A percentile compares a stretch with the other conserved stretches of the same genome.
These are phyloP conservation scores for Dicrostonyx torquatus DNA, from an alignment of 2,797 vertebrate genomes.

Conservation along the genomic window DNA sequence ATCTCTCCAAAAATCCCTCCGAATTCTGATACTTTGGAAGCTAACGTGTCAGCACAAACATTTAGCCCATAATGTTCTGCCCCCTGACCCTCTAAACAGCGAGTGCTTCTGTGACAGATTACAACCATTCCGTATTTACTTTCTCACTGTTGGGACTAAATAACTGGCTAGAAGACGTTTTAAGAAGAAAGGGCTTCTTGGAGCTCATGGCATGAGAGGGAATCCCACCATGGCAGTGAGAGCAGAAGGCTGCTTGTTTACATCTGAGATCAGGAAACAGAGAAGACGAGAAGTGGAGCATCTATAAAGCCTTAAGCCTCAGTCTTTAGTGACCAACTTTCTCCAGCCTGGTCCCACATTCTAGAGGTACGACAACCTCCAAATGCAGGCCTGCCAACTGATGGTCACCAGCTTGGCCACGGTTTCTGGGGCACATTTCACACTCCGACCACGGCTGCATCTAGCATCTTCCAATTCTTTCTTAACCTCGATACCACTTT, in stretches of 20 bases:
- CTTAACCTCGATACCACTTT: background rate
- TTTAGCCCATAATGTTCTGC: background rate
- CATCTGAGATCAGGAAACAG: background rate
- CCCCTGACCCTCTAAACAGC: background rate
- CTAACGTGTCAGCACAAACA: background rate
- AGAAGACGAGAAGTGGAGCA: background rate
- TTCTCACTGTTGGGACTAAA: background rate
- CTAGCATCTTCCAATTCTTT: background rate
- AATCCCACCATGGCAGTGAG: too few species aligned
- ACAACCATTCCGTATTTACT: background rate
- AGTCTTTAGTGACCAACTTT: too few species aligned
- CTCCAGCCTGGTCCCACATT: background rate
- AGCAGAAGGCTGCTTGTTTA: background rate
- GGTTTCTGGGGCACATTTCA: background rate
- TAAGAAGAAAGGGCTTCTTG: background rate
- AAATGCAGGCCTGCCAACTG: background rate
- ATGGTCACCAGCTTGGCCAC: background rate
- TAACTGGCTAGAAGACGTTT: background rate
- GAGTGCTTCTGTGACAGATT: background rate
- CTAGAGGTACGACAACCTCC: background rate
- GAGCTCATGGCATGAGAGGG: background rate
- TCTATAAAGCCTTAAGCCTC: background rate
- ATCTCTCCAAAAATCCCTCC: background rate
- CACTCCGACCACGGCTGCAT: too few species aligned
- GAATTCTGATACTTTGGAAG: background rate